A percentile compares a stretch with the other conserved stretches of the same genome.
Evolutionary conservation across 2,888 invertebrate genomes (phyloP).

Genomic region (Troides aeacus): DNA sequence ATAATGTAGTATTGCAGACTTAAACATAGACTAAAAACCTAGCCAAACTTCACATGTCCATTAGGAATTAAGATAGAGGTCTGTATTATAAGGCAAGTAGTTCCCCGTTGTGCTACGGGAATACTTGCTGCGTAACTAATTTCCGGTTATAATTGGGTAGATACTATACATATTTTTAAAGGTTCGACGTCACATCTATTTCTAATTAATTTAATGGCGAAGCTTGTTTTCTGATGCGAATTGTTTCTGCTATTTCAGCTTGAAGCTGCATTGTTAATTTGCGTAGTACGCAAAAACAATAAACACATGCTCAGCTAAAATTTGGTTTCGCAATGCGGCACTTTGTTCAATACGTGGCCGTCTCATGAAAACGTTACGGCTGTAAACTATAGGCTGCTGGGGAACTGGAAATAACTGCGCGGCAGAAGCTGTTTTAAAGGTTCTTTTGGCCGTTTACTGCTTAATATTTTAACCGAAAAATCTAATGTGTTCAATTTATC

Average conservation of each 20-base stretch:
- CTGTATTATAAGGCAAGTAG: too few species aligned
- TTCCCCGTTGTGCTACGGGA: too few species aligned
- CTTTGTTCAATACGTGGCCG: conserved; percentile 15
- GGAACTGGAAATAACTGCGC: conserved; percentile 1
- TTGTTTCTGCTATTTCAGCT: background rate
- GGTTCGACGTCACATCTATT: background rate
- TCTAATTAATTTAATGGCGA: background rate
- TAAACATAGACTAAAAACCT: too few species aligned
- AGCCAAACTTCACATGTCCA: too few species aligned
- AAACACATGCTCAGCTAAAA: conserved; percentile 8
- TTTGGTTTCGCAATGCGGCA: conserved; percentile 20
- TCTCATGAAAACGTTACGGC: conserved; percentile 16
- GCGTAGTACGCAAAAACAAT: conserved; percentile 4
- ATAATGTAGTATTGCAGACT: too few species aligned
- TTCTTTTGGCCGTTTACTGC: background rate
- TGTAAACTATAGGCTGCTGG: conserved; percentile 1
- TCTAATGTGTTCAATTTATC: background rate
- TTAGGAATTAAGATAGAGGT: too few species aligned
- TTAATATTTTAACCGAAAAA: background rate
- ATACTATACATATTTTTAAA: too few species aligned
- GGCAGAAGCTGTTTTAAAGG: background rate
- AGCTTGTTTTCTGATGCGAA: background rate
- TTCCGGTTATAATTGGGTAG: too few species aligned
- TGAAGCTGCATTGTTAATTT: background rate
- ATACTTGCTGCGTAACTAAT: too few species aligned